phyloP scores from a whole-genome alignment of 2,797 vertebrate species.

The Salarias fasciatus region DNA sequence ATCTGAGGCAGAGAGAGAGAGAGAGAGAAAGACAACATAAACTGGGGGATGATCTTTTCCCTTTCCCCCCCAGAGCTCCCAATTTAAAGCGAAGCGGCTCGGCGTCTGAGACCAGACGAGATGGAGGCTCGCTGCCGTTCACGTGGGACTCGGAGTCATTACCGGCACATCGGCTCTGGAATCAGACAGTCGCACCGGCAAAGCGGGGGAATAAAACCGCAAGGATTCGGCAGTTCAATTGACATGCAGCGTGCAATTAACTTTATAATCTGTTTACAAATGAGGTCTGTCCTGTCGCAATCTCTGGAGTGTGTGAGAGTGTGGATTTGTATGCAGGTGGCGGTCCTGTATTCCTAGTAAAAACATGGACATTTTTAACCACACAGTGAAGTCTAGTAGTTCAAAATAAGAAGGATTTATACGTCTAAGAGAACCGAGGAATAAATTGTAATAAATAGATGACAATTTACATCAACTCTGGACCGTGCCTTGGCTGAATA shows the following conservation, averaged over 20 bases:
- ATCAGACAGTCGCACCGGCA: constrained; percentile 49
- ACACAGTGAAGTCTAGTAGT: constrained; percentile 5
- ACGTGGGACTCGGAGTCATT: constrained; percentile 69
- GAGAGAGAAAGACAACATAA: constrained; percentile 38
- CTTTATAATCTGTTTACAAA: constrained; percentile 81
- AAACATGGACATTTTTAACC: constrained; percentile 7
- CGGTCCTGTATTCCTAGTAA: constrained; percentile 19
- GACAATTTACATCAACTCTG: background rate
- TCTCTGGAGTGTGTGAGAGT: constrained; percentile 57
- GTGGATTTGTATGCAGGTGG: constrained; percentile 53
- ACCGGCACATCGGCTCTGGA: constrained; percentile 57
- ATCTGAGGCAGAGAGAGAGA: constrained; percentile 27
- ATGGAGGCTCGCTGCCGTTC: constrained; percentile 47
- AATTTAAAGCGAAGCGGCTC: constrained; percentile 37
- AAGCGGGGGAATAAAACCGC: constrained; percentile 67
- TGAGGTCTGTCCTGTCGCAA: constrained; percentile 69
- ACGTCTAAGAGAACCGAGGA: constrained; percentile 6
- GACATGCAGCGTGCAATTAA: constrained; percentile 77
- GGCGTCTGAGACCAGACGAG: constrained; percentile 56
- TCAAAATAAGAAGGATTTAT: constrained; percentile 3
- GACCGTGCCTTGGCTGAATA: constrained; percentile 1
- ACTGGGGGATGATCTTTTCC: constrained; percentile 54
- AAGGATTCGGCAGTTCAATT: constrained; percentile 62
- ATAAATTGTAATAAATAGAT: constrained; percentile 8
- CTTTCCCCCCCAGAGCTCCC: constrained; percentile 40